phyloP scores from a whole-genome alignment of 2,888 invertebrate genomes.

The Mystacides longicornis region DNA sequence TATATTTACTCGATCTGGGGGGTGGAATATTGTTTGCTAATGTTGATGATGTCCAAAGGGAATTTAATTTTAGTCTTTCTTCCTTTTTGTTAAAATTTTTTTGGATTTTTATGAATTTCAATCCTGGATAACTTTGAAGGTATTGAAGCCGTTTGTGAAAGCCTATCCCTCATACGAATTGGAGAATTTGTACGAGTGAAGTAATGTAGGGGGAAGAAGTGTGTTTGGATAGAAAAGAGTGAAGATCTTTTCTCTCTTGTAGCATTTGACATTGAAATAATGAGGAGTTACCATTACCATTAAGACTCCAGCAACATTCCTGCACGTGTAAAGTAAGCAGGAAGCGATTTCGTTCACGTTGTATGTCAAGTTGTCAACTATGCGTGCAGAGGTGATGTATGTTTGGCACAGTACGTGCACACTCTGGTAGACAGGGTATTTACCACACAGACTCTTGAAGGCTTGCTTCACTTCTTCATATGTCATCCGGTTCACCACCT shows the following conservation, averaged over 20 bases:
- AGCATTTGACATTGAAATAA: no score
- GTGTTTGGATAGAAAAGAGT: no score
- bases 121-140: neutral
- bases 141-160: no score
- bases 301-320: constrained; percentile 34
- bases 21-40: neutral
- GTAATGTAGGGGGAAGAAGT: no score
- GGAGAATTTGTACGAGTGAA: no score
- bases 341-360: constrained; percentile 4
- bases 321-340: constrained; percentile 37
- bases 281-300: constrained; percentile 32
- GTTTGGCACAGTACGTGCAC: neutral
- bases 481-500: neutral
- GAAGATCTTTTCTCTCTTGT: no score
- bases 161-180: no score
- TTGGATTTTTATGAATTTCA: neutral
- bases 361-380: neutral
- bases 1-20: no score
- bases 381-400: neutral
- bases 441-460: neutral
- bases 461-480: neutral
- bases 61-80: neutral
- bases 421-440: neutral
- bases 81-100: neutral
- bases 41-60: neutral